Percentiles rank a stretch among this genome's conserved stretches.
These are phyloP conservation scores for Furcula furcula DNA, from an alignment of 2,888 invertebrate species.

Conservation along the genomic window DNA sequence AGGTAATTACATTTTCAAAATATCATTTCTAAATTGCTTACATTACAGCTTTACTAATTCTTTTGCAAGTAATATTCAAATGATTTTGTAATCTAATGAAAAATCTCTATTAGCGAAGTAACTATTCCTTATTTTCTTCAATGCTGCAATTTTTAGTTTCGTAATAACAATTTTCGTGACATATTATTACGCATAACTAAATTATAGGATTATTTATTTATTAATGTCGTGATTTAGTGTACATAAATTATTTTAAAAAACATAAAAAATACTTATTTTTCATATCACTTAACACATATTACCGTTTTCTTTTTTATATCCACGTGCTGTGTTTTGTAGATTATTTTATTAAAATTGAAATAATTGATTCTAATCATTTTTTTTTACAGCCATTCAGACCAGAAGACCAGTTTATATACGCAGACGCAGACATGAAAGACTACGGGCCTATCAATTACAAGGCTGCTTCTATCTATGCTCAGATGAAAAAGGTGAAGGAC, in stretches of 20 bases:
- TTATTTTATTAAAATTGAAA: background rate
- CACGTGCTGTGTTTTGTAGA: background rate
- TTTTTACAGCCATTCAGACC: slow-evolving; percentile 88
- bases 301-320: slow-evolving; percentile 34
- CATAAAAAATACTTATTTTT: background rate
- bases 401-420: slow-evolving; percentile 91
- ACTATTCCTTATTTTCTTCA: too few relatives aligned
- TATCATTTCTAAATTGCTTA: slow-evolving; percentile 11
- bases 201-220: too few relatives aligned
- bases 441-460: slow-evolving; percentile 97
- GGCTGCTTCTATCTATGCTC: slow-evolving; percentile 91
- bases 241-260: too few relatives aligned
- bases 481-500: slow-evolving; percentile 85
- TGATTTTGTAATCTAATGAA: too few relatives aligned
- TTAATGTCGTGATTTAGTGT: too few relatives aligned
- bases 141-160: too few relatives aligned
- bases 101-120: too few relatives aligned
- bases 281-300: slow-evolving; percentile 43
- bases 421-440: slow-evolving; percentile 93
- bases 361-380: slow-evolving; percentile 8
- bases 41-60: slow-evolving; percentile 30
- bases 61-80: too few relatives aligned
- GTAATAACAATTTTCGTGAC: too few relatives aligned
- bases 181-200: too few relatives aligned
- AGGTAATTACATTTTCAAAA: slow-evolving; percentile 63